Conservation (phyloP, 2,113 vertebrate species). For the Pelusios castaneus region DNA sequence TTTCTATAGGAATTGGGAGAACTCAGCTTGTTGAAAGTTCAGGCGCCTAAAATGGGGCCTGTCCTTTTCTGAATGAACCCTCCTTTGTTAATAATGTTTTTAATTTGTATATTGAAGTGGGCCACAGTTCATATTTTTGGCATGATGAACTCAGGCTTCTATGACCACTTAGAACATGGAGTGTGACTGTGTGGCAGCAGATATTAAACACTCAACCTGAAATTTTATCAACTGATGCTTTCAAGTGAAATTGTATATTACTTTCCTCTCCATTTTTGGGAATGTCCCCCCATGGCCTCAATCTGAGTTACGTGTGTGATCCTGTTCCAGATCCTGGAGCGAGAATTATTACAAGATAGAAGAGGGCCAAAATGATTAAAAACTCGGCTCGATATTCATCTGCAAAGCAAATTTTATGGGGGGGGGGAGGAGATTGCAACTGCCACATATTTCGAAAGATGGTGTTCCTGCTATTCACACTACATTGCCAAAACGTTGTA, state of each 20-base stretch:
- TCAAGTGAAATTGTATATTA: background rate
- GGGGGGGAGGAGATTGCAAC: background rate
- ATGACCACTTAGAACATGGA: background rate
- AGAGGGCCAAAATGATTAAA: background rate
- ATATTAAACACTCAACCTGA: background rate
- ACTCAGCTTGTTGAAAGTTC: background rate
- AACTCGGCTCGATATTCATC: background rate
- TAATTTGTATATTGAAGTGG: background rate
- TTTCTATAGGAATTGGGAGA: background rate
- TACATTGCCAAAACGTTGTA: conserved; percentile 22
- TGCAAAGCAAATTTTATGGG: background rate
- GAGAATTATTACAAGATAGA: background rate
- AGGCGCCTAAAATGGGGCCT: background rate
- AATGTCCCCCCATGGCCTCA: conserved; percentile 2
- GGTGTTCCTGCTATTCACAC: conserved; percentile 34
- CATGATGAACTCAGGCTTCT: background rate
- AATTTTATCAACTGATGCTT: background rate
- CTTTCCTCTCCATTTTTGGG: background rate
- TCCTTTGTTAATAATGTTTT: background rate
- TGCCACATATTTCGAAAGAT: conserved; percentile 42
- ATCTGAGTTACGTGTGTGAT: background rate
- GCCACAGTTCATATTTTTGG: rapidly evolving
- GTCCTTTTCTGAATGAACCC: background rate
- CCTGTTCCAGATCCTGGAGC: background rate
- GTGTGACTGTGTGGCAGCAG: background rate